Percentiles rank a stretch among this genome's conserved stretches.
Conservation (phyloP, 2,888 invertebrate genomes). For the Sthenelais limicola region DNA sequence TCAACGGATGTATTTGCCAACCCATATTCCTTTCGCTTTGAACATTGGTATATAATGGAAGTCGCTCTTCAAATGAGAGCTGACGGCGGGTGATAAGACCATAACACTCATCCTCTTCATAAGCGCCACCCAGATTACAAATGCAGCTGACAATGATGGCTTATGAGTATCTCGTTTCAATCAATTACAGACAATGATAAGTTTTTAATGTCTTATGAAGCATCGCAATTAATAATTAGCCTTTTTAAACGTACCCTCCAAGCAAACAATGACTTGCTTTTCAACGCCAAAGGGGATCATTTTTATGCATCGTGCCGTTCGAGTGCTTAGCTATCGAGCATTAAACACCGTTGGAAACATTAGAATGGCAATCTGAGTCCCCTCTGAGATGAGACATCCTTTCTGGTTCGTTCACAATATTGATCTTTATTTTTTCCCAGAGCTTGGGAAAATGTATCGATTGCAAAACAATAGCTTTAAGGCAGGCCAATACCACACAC, state of each 20-base stretch:
- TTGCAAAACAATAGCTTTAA: conserved; percentile 22
- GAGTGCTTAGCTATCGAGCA: conserved; percentile 9
- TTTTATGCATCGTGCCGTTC: not conserved
- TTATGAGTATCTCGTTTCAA: too few species aligned
- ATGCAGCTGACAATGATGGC: too few species aligned
- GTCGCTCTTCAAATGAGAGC: too few species aligned
- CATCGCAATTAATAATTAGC: conserved; percentile 10
- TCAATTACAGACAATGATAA: conserved; percentile 10
- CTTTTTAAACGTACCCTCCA: not conserved
- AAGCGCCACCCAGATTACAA: too few species aligned
- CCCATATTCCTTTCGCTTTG: too few species aligned
- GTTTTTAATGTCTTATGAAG: not conserved
- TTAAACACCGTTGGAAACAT: not conserved
- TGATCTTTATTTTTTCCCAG: conserved; percentile 8
- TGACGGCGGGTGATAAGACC: too few species aligned
- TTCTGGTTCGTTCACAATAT: too few species aligned
- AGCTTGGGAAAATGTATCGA: conserved; percentile 31
- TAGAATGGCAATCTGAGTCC: too few species aligned
- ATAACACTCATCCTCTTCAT: too few species aligned
- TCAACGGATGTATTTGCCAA: too few species aligned
- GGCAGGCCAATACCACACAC: conserved; percentile 11
- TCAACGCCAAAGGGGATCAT: not conserved
- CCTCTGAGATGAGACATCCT: too few species aligned
- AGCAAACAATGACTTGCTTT: conserved; percentile 12
- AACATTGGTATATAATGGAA: too few species aligned